A percentile compares a stretch with the other conserved stretches of the same genome.
Conservation (phyloP, 2,797 vertebrate species). For the Mico argentatus region DNA sequence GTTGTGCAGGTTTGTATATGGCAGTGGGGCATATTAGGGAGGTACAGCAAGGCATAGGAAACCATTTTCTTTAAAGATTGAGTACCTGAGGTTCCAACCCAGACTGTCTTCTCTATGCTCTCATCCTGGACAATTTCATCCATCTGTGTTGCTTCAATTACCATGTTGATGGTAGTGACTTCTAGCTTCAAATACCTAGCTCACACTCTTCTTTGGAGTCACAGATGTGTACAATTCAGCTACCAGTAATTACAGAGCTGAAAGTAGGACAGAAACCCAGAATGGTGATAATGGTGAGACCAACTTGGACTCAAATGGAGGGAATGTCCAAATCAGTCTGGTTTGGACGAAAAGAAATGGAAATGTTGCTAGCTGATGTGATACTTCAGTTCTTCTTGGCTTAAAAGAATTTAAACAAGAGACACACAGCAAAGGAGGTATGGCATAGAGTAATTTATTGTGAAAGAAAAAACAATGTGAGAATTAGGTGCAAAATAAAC, state of each 20-base stretch:
- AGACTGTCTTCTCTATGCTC: neutral
- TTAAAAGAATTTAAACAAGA: neutral
- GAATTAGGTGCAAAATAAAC: neutral
- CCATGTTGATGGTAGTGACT: neutral
- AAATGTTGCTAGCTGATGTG: neutral
- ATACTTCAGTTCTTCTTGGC: neutral
- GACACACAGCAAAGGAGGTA: neutral
- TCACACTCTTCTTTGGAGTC: neutral
- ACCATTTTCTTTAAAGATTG: neutral
- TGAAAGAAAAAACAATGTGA: neutral
- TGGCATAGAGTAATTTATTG: neutral
- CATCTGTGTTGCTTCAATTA: neutral
- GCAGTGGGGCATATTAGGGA: neutral
- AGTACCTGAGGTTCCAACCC: neutral
- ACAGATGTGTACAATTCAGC: neutral
- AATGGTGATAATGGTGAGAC: neutral
- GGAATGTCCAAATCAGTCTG: neutral
- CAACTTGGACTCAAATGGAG: neutral
- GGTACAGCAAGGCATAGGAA: neutral
- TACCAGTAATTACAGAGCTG: neutral
- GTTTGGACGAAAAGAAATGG: neutral
- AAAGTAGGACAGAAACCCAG: neutral
- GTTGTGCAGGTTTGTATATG: neutral
- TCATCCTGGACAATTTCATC: neutral
- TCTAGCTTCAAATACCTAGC: neutral